Evolutionary conservation across 2,113 vertebrate species (phyloP).

Genomic region (Corvus hawaiiensis): DNA sequence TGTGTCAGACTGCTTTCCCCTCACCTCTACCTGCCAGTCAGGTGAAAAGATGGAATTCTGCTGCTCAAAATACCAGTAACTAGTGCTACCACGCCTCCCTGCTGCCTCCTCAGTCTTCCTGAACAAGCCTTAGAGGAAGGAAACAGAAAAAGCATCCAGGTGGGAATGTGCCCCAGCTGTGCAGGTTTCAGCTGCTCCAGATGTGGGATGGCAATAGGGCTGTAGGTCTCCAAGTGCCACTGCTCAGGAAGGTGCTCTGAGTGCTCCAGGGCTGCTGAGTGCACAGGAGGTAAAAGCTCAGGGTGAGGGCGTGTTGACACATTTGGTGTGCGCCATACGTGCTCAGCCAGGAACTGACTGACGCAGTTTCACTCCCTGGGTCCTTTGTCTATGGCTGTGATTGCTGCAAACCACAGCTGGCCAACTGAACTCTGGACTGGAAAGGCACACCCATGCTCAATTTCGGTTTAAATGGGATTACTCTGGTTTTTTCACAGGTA

Average conservation of each 20-base stretch:
- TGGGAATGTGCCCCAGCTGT: neutral
- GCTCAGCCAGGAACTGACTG: neutral
- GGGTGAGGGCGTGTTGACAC: neutral
- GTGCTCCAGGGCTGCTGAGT: neutral
- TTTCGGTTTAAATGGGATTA: neutral
- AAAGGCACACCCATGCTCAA: neutral
- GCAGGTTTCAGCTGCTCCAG: neutral
- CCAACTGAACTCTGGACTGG: neutral
- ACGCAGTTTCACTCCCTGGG: neutral
- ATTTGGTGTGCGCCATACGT: fast-evolving
- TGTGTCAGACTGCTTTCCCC: neutral
- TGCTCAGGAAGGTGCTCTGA: neutral
- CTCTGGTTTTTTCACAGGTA: neutral
- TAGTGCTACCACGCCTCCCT: neutral
- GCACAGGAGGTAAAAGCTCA: neutral
- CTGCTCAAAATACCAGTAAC: neutral
- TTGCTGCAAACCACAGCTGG: neutral
- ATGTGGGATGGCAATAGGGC: neutral
- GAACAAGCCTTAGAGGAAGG: neutral
- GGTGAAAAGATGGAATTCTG: neutral
- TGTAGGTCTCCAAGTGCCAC: neutral
- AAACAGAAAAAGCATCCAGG: neutral
- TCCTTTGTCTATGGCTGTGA: neutral
- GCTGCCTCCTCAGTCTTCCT: neutral
- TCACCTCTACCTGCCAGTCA: neutral